Evolutionary conservation across 2,797 vertebrate species (phyloP), one percentile per base, ranked within the genome.

Genomic region (Australoheros facetus): DNA sequence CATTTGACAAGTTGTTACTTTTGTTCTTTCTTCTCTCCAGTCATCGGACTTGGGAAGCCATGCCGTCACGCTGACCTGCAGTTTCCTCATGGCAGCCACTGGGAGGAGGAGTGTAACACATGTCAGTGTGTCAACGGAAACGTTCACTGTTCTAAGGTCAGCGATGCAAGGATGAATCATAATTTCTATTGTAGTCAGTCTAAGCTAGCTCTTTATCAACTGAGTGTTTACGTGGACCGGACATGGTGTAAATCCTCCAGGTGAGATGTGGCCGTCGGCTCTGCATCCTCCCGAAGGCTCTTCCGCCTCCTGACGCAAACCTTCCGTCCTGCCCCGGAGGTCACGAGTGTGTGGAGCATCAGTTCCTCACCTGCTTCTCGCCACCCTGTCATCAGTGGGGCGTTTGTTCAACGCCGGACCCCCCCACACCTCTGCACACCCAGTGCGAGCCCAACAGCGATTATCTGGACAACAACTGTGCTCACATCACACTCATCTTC

Each of bases 41-140:
- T 97, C 85, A 94, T 97, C 3, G 95, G 96, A 12, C 92, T 96
- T 1, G 96, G 97, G 78, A 97, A 96, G 84, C 87, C 95, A 3
- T 99, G 98, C 80, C 96, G 94, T 93, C 95, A 95, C 5, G 93
- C 94, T 12, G 97, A 96, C 8, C 78, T 95, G 13, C 95, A 96
- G 53, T 96, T 96, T 84, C 96, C 96, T 2, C 97, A 98, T 0
- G 97, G 97, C 82, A 96, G 95, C 86, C 93, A 93, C 1, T 99
- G 98, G 98, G 93, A 96, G 5, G 96, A 98, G 59, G 97, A 98
- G 19, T 99, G 98, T 48, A 99, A 98, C 83, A 92, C 89, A 73
- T 99, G 98, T 83, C 97, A 94, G 75, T 99, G 98, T 66, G 80
- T 95, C 77, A 95, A 97, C 13, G 97, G 97, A 73, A 89, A 60